phyloP scores from a whole-genome alignment of 2,888 invertebrate species.

The Prosopocoilus inquinatus region DNA sequence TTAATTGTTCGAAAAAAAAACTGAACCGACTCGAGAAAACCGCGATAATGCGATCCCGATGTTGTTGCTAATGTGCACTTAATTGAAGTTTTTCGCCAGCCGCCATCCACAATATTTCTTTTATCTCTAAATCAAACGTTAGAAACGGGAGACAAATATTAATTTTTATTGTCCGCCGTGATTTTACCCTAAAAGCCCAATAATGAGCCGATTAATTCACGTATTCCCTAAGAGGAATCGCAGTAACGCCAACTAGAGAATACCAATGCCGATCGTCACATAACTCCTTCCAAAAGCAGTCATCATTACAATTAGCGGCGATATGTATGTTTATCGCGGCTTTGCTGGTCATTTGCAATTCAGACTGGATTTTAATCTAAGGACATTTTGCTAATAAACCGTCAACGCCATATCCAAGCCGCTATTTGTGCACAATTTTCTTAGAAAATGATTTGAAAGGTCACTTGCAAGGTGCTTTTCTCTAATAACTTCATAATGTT shows the following conservation, averaged over 20 bases:
- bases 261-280: slow-evolving; percentile 29
- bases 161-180: slow-evolving; percentile 29
- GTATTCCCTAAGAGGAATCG: slow-evolving; percentile 16
- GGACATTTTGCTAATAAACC: slow-evolving; percentile 25
- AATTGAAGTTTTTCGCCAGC: neutral
- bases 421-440: neutral
- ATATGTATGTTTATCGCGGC: slow-evolving; percentile 29
- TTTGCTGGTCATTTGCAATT: slow-evolving; percentile 28
- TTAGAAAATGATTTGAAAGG: too few species aligned
- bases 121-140: slow-evolving; percentile 21
- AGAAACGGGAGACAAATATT: slow-evolving; percentile 24
- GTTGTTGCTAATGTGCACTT: neutral
- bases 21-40: too few species aligned
- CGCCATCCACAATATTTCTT: slow-evolving; percentile 4
- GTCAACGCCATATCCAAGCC: slow-evolving; percentile 23
- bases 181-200: slow-evolving; percentile 29
- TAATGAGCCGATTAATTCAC: slow-evolving; percentile 27
- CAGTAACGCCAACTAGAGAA: slow-evolving; percentile 19
- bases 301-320: slow-evolving; percentile 32
- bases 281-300: slow-evolving; percentile 30
- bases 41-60: neutral
- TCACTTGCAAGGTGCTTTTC: too few species aligned
- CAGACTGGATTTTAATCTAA: slow-evolving; percentile 29
- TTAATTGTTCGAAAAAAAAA: too few species aligned
- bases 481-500: too few species aligned